These are phyloP conservation scores for Spilosoma lubricipeda DNA, from an alignment of 2,888 invertebrate species.

Conservation along the genomic window DNA sequence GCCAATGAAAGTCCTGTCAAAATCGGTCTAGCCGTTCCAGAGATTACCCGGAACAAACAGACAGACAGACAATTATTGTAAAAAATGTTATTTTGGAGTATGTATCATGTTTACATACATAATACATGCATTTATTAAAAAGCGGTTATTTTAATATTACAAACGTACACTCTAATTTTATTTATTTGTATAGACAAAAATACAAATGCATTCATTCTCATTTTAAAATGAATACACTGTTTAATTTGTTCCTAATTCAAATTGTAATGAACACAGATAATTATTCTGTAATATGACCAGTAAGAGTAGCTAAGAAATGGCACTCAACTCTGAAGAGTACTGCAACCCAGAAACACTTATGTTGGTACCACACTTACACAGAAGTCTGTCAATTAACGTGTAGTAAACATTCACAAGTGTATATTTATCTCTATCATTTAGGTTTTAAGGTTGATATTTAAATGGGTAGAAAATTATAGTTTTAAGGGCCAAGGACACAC, in stretches of 20 bases:
- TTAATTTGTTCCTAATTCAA: background rate
- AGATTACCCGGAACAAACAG: too few relatives aligned
- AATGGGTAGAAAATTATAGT: slow-evolving; percentile 11
- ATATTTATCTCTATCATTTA: background rate
- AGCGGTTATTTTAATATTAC: too few relatives aligned
- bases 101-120: too few relatives aligned
- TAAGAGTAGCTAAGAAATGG: slow-evolving; percentile 49
- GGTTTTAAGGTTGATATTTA: background rate
- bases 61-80: too few relatives aligned
- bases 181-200: too few relatives aligned
- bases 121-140: too few relatives aligned
- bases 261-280: background rate
- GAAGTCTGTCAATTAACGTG: slow-evolving; percentile 60
- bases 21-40: too few relatives aligned
- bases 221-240: background rate
- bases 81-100: too few relatives aligned
- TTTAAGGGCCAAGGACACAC: slow-evolving; percentile 62
- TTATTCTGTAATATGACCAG: slow-evolving; percentile 3
- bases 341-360: slow-evolving; percentile 18
- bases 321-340: slow-evolving; percentile 40
- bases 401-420: background rate
- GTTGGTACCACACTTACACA: slow-evolving; percentile 21
- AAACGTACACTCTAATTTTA: too few relatives aligned
- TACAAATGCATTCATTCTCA: too few relatives aligned
- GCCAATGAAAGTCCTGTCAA: too few relatives aligned